phyloP scores from a whole-genome alignment of 2,888 invertebrate genomes.

The Scelioninae gen. 1 region DNA sequence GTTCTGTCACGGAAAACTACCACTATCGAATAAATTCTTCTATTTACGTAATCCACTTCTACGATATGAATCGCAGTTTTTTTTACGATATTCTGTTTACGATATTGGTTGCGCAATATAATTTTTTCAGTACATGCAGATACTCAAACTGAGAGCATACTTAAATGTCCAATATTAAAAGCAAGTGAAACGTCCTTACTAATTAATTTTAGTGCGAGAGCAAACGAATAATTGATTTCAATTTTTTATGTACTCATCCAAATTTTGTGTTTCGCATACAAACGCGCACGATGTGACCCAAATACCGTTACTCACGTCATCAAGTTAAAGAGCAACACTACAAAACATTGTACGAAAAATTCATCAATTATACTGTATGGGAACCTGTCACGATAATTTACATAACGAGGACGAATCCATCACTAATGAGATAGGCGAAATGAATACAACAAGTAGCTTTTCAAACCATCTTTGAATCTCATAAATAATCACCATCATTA shows the following conservation, averaged over 20 bases:
- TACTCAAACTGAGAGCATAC: not conserved
- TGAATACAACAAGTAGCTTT: conserved; percentile 35
- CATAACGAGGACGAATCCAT: conserved; percentile 56
- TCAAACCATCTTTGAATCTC: conserved; percentile 44
- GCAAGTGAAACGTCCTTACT: conserved; percentile 9
- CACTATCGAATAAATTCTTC: conserved; percentile 21
- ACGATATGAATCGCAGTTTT: conserved; percentile 45
- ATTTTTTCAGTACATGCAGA: conserved; percentile 2
- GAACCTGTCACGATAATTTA: conserved; percentile 56
- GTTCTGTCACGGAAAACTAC: conserved; percentile 42
- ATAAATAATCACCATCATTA: conserved; percentile 49
- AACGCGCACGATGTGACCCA: conserved; percentile 29
- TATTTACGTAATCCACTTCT: conserved; percentile 25
- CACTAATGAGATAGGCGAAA: conserved; percentile 53
- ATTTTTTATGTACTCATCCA: not conserved
- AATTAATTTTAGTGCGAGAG: conserved; percentile 12
- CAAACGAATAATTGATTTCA: not conserved
- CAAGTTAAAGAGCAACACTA: conserved; percentile 9
- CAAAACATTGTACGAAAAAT: conserved; percentile 42
- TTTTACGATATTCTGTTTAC: conserved; percentile 11
- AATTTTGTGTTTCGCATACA: conserved; percentile 1
- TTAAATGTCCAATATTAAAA: conserved; percentile 16
- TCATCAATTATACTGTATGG: conserved; percentile 47
- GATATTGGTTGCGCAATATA: conserved; percentile 40
- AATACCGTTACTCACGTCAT: conserved; percentile 42